Conservation (phyloP, 2,888 invertebrate species). For the Galerucella nymphaeae region DNA sequence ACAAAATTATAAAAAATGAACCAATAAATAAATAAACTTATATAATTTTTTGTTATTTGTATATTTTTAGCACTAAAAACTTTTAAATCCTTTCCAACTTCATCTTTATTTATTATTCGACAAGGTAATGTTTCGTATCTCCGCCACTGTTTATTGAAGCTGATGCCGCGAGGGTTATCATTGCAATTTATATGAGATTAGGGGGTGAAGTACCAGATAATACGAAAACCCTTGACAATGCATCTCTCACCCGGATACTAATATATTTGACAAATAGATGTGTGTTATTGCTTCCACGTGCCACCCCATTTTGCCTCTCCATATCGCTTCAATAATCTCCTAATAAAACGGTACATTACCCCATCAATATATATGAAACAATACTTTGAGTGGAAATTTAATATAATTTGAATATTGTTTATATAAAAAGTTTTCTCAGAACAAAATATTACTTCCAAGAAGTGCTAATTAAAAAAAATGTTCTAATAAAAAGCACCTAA, state of each 20-base stretch:
- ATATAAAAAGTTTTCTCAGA: too few relatives aligned
- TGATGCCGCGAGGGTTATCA: conserved; percentile 58
- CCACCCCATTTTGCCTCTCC: conserved; percentile 33
- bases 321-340: conserved; percentile 42
- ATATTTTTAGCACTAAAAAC: too few relatives aligned
- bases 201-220: conserved; percentile 61
- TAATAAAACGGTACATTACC: conserved; percentile 46
- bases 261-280: conserved; percentile 63
- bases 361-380: conserved; percentile 31
- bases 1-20: too few relatives aligned
- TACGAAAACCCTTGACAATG: conserved; percentile 59
- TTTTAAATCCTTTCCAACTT: too few relatives aligned
- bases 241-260: conserved; percentile 58
- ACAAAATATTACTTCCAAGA: background rate
- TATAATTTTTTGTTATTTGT: too few relatives aligned
- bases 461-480: conserved; percentile 12
- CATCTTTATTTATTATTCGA: too few relatives aligned
- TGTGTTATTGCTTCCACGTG: conserved; percentile 58
- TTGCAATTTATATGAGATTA: conserved; percentile 63
- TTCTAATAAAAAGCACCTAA: conserved; percentile 28
- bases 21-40: too few relatives aligned
- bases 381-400: background rate
- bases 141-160: conserved; percentile 19
- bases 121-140: background rate
- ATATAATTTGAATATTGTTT: background rate